These are phyloP conservation scores for Pogonognathellus flavescens DNA, from an alignment of 1,140 invertebrate species.

Conservation along the genomic window DNA sequence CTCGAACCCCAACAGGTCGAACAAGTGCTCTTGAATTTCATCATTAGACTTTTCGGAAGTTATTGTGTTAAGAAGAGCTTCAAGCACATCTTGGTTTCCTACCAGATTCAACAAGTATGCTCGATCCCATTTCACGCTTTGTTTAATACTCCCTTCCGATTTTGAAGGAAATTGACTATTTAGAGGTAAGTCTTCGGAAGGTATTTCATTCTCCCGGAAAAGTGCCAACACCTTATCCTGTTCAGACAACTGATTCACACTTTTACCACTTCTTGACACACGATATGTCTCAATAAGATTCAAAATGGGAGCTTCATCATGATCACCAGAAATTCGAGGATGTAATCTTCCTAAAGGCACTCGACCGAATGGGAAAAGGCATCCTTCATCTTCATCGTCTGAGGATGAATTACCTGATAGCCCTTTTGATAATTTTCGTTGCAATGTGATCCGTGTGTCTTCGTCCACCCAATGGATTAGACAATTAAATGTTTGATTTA, in stretches of 20 bases:
- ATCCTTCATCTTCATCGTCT: conserved; percentile 21
- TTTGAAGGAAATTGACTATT: background rate
- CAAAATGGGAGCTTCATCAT: background rate
- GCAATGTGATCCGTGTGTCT: background rate
- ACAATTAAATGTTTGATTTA: background rate
- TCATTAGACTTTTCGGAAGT: conserved; percentile 78
- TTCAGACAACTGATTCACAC: background rate
- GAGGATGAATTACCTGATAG: conserved; percentile 6
- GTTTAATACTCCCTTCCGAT: background rate
- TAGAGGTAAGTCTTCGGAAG: background rate
- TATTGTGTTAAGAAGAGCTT: conserved; percentile 75
- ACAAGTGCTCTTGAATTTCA: conserved; percentile 84
- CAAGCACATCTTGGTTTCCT: conserved; percentile 73
- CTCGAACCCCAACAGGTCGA: conserved; percentile 90
- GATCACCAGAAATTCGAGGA: background rate
- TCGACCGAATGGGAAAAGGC: conserved; percentile 52
- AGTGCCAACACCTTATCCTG: conserved; percentile 43
- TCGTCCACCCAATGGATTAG: conserved; percentile 14
- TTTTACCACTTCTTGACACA: background rate
- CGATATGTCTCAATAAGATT: conserved; percentile 10
- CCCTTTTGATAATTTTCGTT: background rate
- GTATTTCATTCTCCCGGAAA: conserved; percentile 19
- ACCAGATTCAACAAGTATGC: conserved; percentile 58
- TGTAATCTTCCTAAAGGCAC: background rate
- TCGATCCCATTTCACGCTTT: conserved; percentile 61